Evolutionary conservation across 1,140 invertebrate genomes (phyloP), one percentile per base, ranked within the genome.

Genomic region (Oscheius sp.): DNA sequence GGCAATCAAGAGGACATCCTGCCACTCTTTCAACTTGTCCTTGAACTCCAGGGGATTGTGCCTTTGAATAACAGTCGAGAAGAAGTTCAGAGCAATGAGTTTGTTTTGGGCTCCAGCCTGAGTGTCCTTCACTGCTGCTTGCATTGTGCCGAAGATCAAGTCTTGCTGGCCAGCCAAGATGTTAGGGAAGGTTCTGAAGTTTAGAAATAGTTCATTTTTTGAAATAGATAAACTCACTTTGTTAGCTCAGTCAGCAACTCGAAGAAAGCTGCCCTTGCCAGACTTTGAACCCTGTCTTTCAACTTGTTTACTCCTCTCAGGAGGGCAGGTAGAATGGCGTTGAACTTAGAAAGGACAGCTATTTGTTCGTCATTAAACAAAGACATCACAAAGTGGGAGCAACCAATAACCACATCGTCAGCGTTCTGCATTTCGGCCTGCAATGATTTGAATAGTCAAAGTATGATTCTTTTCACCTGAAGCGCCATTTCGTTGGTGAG

Each of bases 101-200:
- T 68, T 76, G 26, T 74, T 67, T 20, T 74, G 71, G 7, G 70
- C 58, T 10, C 97, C 95, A 78, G 97, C 95, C 84, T 97, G 94
- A 0, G 94, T 91, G n/a, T 95, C 93, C 81, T 90, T 91, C 2
- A 99, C 86, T 75, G 94, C 88, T 63, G 29, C 73, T 49, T 52
- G 28, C 26, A 74, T 80, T 67, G 34, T 75, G 59, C 20, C 55
- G 38, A 52, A 42, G 49, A 49, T 64, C 42, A 83, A 79, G 69
- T 77, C 75, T n/a, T n/a, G n/a, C n/a, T n/a, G n/a, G 63, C 18
- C 34, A 10, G 36, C 71, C 26, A 76, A 26, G 13, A 3, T 35
- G 4, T 20, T 65, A 46, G 68, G 26, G 66, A 38, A 68, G 35
- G 76, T 55, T n/a, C n/a, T n/a, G n/a, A n/a, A n/a, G n/a, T n/a